These are phyloP conservation scores for Laterallus jamaicensis DNA, from an alignment of 2,113 vertebrate species.

Conservation along the genomic window DNA sequence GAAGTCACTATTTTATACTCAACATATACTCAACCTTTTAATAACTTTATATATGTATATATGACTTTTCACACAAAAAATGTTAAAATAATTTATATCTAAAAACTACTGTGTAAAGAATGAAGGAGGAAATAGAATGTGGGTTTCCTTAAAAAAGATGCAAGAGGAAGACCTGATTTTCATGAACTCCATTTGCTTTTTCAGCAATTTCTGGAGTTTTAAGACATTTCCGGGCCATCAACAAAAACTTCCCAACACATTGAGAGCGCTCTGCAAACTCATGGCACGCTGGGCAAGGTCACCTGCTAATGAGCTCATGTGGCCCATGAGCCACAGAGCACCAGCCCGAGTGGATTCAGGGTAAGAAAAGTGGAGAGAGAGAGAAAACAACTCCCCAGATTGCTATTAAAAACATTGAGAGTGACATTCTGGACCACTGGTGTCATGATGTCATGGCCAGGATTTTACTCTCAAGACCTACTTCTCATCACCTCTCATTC, in stretches of 20 bases:
- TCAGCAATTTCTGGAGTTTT: background rate
- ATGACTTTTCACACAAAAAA: constrained; percentile 56
- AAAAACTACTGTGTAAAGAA: constrained; percentile 47
- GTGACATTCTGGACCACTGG: background rate
- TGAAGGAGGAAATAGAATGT: constrained; percentile 16
- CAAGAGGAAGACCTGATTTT: constrained; percentile 58
- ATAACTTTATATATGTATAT: constrained; percentile 66
- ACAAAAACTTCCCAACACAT: background rate
- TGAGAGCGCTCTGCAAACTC: background rate
- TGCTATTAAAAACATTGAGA: background rate
- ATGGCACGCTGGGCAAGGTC: background rate
- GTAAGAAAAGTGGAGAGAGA: background rate
- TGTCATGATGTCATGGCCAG: background rate
- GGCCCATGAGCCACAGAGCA: background rate
- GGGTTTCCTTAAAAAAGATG: constrained; percentile 11
- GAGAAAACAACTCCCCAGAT: background rate
- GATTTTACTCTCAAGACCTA: background rate
- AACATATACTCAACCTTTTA: constrained; percentile 57
- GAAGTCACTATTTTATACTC: constrained; percentile 62
- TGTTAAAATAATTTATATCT: constrained; percentile 68
- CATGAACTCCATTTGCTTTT: background rate
- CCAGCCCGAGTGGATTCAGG: background rate
- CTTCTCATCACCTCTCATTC: background rate
- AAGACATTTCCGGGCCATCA: constrained; percentile 17
- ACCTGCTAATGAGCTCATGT: background rate